Evolutionary conservation across 2,888 invertebrate genomes (phyloP), one percentile per base, ranked within the genome.

Genomic region (Lepidonotus clava): DNA sequence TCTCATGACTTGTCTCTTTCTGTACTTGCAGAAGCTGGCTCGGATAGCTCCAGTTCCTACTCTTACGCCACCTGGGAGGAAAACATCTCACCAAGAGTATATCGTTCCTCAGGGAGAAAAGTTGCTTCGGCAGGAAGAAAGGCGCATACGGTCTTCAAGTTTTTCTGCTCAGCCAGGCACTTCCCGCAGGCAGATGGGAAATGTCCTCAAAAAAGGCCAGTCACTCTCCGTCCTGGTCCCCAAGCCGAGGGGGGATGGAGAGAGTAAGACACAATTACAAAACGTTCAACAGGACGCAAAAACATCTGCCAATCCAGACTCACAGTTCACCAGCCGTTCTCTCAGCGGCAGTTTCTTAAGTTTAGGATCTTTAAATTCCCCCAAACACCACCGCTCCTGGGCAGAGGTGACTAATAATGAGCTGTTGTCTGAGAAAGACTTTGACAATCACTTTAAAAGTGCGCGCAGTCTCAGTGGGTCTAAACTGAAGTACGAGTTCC

Each of bases 321-420:
- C 46, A 46, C 8, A 18, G 46, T 8, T 8, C 18, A 18, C 46
- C 46, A 11, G 46, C n/a, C n/a, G n/a, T n/a, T 80, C 80, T 11
- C 80, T 80, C 41, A 80, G 41, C n/a, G 80, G 80, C 11, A 80
- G 80, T 21, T 80, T 80, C 28, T 32, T 80, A 8, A 80, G 80
- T n/a, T 28, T 80, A 11, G 46, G 51, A 40, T 71, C 71, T 34
- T 56, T 24, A 18, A 40, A 41, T 66, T 56, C 41, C 1, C 40
- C 67, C 24, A 61, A n/a, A 34, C 38, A 28, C n/a, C 18, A 28
- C 53, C 51, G 21, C 4, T 84, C 66, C 32, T 4, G 21, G n/a
- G 24, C 8, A 14, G 40, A 34, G 18, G n/a, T 8, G 38, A 56
- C 32, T 34, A 5, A n/a, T 1, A 36, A 84, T n/a, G 34, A 66